Percentiles rank a stretch among this genome's conserved stretches.
These are phyloP conservation scores for Zaprionus africanus DNA, from an alignment of 1,140 invertebrate genomes.

Conservation along the genomic window DNA sequence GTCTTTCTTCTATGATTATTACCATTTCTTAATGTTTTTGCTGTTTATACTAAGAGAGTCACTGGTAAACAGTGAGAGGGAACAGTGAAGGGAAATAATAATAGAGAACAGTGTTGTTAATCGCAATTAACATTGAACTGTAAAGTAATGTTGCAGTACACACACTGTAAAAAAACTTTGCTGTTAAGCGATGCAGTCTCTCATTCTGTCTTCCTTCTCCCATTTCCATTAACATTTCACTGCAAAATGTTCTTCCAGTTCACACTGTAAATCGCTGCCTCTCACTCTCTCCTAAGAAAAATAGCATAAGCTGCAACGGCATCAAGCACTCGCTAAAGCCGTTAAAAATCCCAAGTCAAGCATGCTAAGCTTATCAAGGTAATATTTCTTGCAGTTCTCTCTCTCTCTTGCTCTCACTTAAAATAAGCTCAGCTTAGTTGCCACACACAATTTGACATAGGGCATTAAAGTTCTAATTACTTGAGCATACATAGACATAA, in stretches of 20 bases:
- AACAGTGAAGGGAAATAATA: too few relatives aligned
- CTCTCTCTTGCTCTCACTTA: background rate
- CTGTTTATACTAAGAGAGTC: too few relatives aligned
- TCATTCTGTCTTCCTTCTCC: background rate
- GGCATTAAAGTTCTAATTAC: slow-evolving; percentile 27
- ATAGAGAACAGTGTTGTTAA: too few relatives aligned
- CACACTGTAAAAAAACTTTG: too few relatives aligned
- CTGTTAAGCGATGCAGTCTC: background rate
- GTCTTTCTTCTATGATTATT: too few relatives aligned
- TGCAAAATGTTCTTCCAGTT: background rate
- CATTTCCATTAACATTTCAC: background rate
- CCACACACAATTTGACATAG: slow-evolving; percentile 25
- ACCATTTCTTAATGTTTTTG: too few relatives aligned
- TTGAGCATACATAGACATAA: slow-evolving; percentile 8
- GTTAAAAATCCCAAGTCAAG: slow-evolving; percentile 22
- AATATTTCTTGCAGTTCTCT: slow-evolving; percentile 13
- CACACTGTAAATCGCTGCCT: background rate
- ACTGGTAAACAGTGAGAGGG: too few relatives aligned
- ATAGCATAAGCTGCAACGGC: background rate
- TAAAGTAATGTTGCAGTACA: background rate
- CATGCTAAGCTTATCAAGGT: slow-evolving; percentile 19
- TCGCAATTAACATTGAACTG: background rate
- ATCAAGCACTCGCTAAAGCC: background rate
- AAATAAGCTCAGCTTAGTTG: slow-evolving; percentile 19
- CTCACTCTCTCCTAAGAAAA: background rate